A percentile compares a stretch with the other conserved stretches of the same genome.
Conservation (phyloP, 92 coral and sea anemone species). For the Porites cylindrica region DNA sequence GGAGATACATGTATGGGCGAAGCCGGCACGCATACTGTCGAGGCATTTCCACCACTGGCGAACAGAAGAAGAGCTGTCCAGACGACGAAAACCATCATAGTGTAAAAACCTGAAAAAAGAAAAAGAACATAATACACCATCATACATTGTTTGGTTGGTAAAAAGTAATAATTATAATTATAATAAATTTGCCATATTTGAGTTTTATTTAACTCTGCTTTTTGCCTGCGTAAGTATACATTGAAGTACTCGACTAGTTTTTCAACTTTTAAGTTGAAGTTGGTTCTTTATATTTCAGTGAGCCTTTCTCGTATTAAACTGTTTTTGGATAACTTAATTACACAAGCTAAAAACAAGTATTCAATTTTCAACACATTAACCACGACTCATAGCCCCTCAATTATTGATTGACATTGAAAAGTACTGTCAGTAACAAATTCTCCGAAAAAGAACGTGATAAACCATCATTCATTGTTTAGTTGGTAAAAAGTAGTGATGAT, state of each 20-base stretch:
- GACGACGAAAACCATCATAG: background rate
- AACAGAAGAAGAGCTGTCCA: background rate
- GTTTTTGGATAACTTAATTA: no score
- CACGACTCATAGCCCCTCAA: no score
- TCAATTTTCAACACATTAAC: no score
- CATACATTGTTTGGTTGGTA: background rate
- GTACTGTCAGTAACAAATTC: no score
- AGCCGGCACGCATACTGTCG: background rate
- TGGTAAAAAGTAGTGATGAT: background rate
- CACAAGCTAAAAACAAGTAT: background rate
- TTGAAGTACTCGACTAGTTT: background rate
- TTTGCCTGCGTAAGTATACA: background rate
- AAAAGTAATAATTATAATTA: no score
- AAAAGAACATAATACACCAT: background rate
- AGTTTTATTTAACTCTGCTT: no score
- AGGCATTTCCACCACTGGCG: background rate
- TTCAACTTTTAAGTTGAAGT: background rate
- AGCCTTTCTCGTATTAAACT: background rate
- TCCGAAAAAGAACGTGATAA: background rate
- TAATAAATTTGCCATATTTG: background rate
- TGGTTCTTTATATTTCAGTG: background rate
- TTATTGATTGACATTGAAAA: no score
- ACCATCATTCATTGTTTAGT: no score
- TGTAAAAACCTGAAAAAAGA: background rate
- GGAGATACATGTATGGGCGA: background rate